A percentile compares a stretch with the other conserved stretches of the same genome.
Evolutionary conservation across 2,113 vertebrate species (phyloP).

Genomic region (Myocastor coypus): DNA sequence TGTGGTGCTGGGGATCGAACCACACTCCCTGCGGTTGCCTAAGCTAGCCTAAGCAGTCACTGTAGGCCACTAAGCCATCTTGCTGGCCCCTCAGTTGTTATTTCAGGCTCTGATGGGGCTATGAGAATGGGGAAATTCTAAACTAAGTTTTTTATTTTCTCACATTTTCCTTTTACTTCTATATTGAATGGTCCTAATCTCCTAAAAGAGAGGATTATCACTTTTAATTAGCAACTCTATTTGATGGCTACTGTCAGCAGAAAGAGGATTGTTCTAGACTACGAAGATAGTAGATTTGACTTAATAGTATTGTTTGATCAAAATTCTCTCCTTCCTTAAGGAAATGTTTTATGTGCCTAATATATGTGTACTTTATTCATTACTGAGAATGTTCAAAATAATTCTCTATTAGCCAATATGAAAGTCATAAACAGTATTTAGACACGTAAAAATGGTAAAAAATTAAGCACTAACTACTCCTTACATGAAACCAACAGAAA

Average conservation of each 20-base stretch:
- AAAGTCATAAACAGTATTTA: conserved; percentile 34
- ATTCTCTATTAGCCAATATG: conserved; percentile 38
- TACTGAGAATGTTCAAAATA: conserved; percentile 46
- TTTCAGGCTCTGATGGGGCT: conserved; percentile 14
- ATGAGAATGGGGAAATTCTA: neutral
- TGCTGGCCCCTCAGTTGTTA: neutral
- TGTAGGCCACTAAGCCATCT: no score
- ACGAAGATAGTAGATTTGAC: neutral
- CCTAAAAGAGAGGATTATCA: neutral
- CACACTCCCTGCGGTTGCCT: no score
- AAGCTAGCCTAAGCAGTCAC: no score
- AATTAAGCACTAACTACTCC: no score
- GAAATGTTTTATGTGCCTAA: neutral
- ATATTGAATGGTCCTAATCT: neutral
- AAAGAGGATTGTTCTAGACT: neutral
- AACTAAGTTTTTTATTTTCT: conserved; percentile 37
- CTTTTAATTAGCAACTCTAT: neutral
- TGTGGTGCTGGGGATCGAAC: no score
- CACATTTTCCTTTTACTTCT: conserved; percentile 42
- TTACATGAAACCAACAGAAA: no score
- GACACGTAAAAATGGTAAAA: no score
- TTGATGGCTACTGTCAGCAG: neutral
- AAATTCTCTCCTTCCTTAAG: neutral
- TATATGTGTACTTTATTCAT: neutral
- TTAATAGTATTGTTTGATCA: neutral